phyloP scores from a whole-genome alignment of 1,140 invertebrate species.

The Batillaria attramentaria region DNA sequence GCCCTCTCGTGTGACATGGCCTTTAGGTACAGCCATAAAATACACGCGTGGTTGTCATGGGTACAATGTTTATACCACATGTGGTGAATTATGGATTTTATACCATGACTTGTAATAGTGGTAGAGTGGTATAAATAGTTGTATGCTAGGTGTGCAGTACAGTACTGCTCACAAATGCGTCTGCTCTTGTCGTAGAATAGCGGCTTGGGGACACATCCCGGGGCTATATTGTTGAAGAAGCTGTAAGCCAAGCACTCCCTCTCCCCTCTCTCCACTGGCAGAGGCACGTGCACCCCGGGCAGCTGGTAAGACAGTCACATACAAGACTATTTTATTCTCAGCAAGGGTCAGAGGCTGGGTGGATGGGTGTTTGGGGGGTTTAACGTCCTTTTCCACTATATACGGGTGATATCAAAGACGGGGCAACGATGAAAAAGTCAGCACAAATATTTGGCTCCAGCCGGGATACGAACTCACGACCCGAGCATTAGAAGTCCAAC shows the following conservation, averaged over 20 bases:
- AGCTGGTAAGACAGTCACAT: not conserved
- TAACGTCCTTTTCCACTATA: too few relatives aligned
- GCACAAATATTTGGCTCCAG: too few relatives aligned
- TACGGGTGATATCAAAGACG: not conserved
- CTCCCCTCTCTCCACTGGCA: not conserved
- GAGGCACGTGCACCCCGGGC: not conserved
- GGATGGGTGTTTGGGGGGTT: too few relatives aligned
- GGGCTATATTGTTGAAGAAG: slow-evolving; percentile 1
- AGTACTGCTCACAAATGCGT: not conserved
- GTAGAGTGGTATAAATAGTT: too few relatives aligned
- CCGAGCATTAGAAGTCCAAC: too few relatives aligned
- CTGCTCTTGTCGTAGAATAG: slow-evolving; percentile 13
- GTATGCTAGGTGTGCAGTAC: not conserved
- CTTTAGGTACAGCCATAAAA: not conserved
- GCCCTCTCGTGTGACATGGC: not conserved
- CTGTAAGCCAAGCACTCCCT: not conserved
- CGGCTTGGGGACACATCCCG: not conserved
- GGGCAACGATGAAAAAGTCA: not conserved
- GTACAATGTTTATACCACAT: not conserved
- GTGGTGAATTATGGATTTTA: not conserved
- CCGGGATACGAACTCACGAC: too few relatives aligned
- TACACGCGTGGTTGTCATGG: not conserved
- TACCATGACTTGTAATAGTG: too few relatives aligned
- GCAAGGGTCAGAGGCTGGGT: too few relatives aligned
- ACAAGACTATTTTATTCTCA: too few relatives aligned